Percentiles rank a stretch among this genome's conserved stretches.
Evolutionary conservation across 1,140 invertebrate genomes (phyloP).

Genomic region (Cheumatopsyche charites): DNA sequence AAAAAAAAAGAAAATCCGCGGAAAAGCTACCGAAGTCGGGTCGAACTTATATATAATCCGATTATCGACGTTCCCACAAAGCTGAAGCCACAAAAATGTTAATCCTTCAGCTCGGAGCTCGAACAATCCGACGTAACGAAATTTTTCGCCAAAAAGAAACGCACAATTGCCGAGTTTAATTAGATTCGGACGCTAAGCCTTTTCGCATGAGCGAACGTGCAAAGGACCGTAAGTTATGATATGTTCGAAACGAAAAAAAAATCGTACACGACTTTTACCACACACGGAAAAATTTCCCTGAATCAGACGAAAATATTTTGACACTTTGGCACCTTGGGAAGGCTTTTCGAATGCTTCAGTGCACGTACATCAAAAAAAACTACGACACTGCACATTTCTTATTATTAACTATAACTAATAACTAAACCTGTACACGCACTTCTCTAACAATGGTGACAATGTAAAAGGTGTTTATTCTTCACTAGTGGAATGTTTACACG

Average conservation of each 20-base stretch:
- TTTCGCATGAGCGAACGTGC: neutral
- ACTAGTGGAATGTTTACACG: conserved; percentile 1
- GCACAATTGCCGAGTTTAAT: neutral
- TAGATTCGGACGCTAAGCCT: conserved; percentile 6
- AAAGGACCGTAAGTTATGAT: neutral
- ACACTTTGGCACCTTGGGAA: conserved; percentile 44
- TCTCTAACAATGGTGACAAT: conserved; percentile 33
- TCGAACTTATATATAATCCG: neutral
- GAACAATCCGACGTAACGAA: neutral
- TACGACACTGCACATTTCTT: conserved; percentile 23
- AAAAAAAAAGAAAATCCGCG: conserved; percentile 6
- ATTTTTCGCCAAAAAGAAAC: neutral
- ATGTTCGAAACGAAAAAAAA: too few relatives aligned
- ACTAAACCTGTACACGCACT: conserved; percentile 18
- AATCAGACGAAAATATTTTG: conserved; percentile 41
- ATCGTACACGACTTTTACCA: too few relatives aligned
- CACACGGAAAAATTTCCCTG: too few relatives aligned
- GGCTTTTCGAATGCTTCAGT: conserved; percentile 27
- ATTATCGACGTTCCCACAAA: conserved; percentile 20
- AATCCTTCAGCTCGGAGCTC: neutral
- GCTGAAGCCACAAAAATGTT: conserved; percentile 8
- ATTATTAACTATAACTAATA: conserved; percentile 24
- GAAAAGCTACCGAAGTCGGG: neutral
- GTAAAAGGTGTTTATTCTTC: conserved; percentile 12
- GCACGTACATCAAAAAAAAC: conserved; percentile 1